phyloP scores from a whole-genome alignment of 2,113 vertebrate genomes.

The Columba janthina region DNA sequence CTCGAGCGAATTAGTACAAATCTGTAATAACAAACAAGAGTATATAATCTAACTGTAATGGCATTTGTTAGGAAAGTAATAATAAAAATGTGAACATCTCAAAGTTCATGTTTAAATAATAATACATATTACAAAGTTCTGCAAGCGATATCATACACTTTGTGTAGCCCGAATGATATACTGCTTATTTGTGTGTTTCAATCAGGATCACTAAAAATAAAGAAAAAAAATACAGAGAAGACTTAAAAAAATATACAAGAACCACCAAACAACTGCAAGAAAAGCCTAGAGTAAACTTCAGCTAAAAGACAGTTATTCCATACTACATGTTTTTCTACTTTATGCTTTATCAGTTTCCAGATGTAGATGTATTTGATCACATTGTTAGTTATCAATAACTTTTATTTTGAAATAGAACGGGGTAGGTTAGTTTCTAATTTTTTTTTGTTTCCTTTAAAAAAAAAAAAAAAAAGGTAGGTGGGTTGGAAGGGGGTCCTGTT shows the following conservation, averaged over 20 bases:
- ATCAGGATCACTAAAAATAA: not conserved
- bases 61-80: not conserved
- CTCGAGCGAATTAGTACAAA: not conserved
- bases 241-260: not conserved
- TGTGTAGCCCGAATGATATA: not conserved
- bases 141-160: not conserved
- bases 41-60: not conserved
- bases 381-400: not conserved
- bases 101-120: not conserved
- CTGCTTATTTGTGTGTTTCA: not conserved
- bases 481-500: not conserved
- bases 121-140: not conserved
- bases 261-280: not conserved
- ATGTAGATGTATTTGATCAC: not conserved
- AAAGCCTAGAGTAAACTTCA: not conserved
- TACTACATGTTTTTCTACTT: not conserved
- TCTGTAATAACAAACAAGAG: not conserved
- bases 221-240: not conserved
- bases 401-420: not conserved
- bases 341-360: not conserved
- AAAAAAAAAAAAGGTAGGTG: not conserved
- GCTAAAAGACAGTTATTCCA: not conserved
- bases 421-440: not conserved
- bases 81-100: not conserved
- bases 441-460: not conserved